Evolutionary conservation across 2,888 invertebrate species (phyloP).

Genomic region (Iphiclides podalirius): DNA sequence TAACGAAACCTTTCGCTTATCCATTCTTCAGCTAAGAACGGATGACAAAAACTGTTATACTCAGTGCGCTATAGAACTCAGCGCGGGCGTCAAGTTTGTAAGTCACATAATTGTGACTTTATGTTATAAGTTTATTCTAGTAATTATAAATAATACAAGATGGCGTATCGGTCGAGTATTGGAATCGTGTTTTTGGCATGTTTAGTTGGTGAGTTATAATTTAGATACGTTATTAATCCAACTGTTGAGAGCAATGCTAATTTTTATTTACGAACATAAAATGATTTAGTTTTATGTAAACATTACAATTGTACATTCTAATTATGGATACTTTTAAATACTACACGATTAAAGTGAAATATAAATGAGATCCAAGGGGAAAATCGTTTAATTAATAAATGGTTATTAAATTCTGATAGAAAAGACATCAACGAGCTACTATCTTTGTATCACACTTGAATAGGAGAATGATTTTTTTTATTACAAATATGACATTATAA

Average conservation of each 20-base stretch:
- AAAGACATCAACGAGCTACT: slow-evolving; percentile 39
- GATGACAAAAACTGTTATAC: slow-evolving; percentile 69
- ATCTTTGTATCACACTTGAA: not conserved
- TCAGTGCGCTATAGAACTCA: slow-evolving; percentile 69
- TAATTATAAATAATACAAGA: slow-evolving; percentile 51
- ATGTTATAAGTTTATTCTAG: slow-evolving; percentile 46
- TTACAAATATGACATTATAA: not conserved
- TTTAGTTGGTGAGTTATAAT: slow-evolving; percentile 61
- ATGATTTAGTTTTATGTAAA: no score
- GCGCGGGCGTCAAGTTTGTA: slow-evolving; percentile 61
- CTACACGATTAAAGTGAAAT: no score
- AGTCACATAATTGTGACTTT: slow-evolving; percentile 61
- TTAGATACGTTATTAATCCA: no score
- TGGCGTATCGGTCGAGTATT: slow-evolving; percentile 62
- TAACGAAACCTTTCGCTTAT: slow-evolving; percentile 69
- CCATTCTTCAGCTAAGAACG: slow-evolving; percentile 60
- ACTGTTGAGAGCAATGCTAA: no score
- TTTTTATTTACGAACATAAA: no score
- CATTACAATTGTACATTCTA: no score
- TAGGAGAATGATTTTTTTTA: not conserved
- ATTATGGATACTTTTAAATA: no score
- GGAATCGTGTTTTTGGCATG: slow-evolving; percentile 57
- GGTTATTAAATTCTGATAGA: no score
- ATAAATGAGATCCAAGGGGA: no score
- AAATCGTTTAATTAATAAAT: no score